These are phyloP conservation scores for Lordiphosa mommai DNA, from an alignment of 1,140 invertebrate species.

Conservation along the genomic window DNA sequence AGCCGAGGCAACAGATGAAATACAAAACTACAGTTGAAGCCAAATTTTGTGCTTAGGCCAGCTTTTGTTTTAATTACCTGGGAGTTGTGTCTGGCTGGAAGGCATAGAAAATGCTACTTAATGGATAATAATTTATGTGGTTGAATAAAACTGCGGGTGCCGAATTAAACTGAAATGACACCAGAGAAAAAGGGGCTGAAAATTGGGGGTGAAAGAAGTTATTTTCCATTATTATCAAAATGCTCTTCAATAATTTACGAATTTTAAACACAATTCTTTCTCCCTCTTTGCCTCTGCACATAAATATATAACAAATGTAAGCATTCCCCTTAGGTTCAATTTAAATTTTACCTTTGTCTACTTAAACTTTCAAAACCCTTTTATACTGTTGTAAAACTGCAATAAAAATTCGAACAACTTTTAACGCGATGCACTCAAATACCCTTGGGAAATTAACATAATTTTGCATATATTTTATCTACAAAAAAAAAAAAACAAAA, in stretches of 20 bases:
- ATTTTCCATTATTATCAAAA: too few relatives aligned
- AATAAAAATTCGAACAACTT: constrained; percentile 53
- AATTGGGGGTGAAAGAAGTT: too few relatives aligned
- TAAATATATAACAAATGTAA: background rate
- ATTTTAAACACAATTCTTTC: too few relatives aligned
- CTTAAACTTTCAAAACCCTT: background rate
- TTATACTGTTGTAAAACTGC: constrained; percentile 17
- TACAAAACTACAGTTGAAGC: constrained; percentile 4
- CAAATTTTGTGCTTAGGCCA: constrained; percentile 11
- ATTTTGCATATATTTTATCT: constrained; percentile 65
- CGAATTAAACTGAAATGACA: background rate
- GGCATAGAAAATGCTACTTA: constrained; percentile 22
- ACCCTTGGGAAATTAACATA: constrained; percentile 66
- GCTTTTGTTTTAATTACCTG: constrained; percentile 38
- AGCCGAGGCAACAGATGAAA: constrained; percentile 36
- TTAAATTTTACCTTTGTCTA: background rate
- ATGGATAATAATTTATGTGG: constrained; percentile 30
- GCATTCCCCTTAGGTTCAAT: background rate
- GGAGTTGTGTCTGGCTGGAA: background rate
- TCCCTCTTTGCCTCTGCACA: too few relatives aligned
- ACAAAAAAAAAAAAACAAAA: constrained; percentile 19
- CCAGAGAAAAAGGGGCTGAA: too few relatives aligned
- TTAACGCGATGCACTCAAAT: constrained; percentile 59
- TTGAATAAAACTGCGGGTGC: background rate
- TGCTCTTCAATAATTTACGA: too few relatives aligned